A percentile compares a stretch with the other conserved stretches of the same genome.
phyloP scores from a whole-genome alignment of 2,797 vertebrate genomes.

The Phoebastria nigripes region DNA sequence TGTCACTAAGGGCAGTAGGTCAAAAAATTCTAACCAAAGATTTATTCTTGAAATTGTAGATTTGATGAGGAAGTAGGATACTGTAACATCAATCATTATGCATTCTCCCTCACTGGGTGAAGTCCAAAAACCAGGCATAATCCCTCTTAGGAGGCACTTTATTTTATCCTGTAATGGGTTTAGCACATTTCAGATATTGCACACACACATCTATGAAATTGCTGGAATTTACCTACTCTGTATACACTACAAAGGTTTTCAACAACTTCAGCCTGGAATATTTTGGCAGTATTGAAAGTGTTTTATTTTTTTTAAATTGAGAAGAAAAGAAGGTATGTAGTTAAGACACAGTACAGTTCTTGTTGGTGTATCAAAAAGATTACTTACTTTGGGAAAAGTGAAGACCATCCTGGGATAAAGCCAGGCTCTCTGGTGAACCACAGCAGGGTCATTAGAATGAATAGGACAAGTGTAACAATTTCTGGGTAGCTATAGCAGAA shows the following conservation, averaged over 20 bases:
- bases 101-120: neutral
- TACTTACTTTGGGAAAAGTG: constrained; percentile 85
- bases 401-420: constrained; percentile 88
- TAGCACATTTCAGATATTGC: neutral
- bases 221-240: neutral
- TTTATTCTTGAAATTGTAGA: neutral
- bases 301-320: neutral
- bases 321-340: neutral
- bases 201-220: neutral
- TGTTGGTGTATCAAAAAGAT: neutral
- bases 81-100: neutral
- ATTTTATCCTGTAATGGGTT: neutral
- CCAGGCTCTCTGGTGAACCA: constrained; percentile 91
- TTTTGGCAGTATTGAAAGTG: neutral
- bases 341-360: neutral
- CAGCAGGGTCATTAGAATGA: constrained; percentile 85
- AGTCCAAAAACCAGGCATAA: neutral
- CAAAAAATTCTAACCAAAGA: neutral
- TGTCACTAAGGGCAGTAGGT: neutral
- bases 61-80: neutral
- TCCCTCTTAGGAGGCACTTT: neutral
- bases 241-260: neutral
- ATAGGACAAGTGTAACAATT: constrained; percentile 83
- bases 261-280: neutral
- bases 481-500: constrained; percentile 83